Evolutionary conservation across 2,797 vertebrate species (phyloP), one percentile per base, ranked within the genome.

Genomic region (Siniperca obscura): DNA sequence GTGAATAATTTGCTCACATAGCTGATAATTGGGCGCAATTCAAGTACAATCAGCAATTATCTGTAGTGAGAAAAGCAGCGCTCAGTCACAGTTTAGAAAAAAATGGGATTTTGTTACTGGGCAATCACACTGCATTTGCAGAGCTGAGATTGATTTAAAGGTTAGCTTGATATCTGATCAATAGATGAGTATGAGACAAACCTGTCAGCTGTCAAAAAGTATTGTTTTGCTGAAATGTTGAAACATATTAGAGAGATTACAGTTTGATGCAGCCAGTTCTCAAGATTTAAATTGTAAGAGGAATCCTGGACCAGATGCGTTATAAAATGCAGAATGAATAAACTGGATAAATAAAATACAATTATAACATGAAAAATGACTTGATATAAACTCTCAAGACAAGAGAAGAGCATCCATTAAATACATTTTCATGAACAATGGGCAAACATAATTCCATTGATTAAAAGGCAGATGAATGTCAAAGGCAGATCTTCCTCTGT

Each of bases 21-120:
- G 70, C 80, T 78, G 70, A 80, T 86, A 82, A 89, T 83, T 85
- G 73, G 62, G 73, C 50, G 68, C 70, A 83, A 57, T 83, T 85
- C 73, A 87, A 87, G 81, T 59, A 68, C 79, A 90, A 72, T 88
- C 48, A 38, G 42, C 68, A 84, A 57, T 81, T 79, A 79, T 71
- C 66, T 76, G 59, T 46, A 34, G 30, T 55, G 57, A 53, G 25
- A 62, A 69, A 78, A 81, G 68, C 59, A 67, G 42, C 11, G 27
- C 36, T 68, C 42, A 53, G 6, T 81, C 69, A 78, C 61, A 75
- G 30, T 80, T 56, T 74, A 71, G 56, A 71, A 65, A 27, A 30
- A 65, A 73, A 57, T 52, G 34, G 14, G 44, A 76, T 76, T 66
- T 65, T 59, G 6, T 70, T 42, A 40, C n/a, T 56, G 57, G 2